Base-by-base conservation (phyloP, 2,797 vertebrate genomes). In the Sebastes oblongus region DNA sequence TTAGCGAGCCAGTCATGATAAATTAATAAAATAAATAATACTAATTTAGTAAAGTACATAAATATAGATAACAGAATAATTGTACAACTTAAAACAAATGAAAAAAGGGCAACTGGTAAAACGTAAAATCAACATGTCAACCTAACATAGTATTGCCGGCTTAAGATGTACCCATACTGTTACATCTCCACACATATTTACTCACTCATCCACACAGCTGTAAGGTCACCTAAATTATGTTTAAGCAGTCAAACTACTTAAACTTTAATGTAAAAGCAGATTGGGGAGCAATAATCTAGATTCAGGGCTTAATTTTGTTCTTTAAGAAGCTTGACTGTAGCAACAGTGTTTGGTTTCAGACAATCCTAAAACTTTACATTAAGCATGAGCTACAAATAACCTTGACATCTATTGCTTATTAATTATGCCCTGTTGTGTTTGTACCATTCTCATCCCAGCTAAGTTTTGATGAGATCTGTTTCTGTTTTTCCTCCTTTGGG, bases 401-500 rank as follows among this genome's bases (percentile, higher is more conserved):
- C 13, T 2, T 20, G 12, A 75, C 22, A n/a, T 34, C 24, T 0
- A 0, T 59, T 36, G 29, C 58, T 59, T 11, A 24, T 61, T 55
- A 54, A 12, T 30, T 36, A 2, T 14, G 24, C 60, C 29, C 3
- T 25, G 2, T 1, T 65, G 3, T 60, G 27, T 56, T 64, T 64
- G 24, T 24, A 2, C 27, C n/a, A 2, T 16, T 68, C 30, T 76
- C 13, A 24, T 73, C 39, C 30, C 9, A 1, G 3, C 13, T 70
- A 5, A 30, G 25, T 61, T 25, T 42, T 65, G 25, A 67, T 77
- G 36, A 22, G 14, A 34, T 66, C 12, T 7, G 7, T 25, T 42
- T 75, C 24, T 39, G 2, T 4, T 50, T 79, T 27, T 78, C 10
- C 6, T 80, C 71, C 50, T 81, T 65, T 54, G 11, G 24, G 50